Evolutionary conservation across 1,140 invertebrate species (phyloP), one percentile per base, ranked within the genome.

Genomic region (Mesaphorura yosii): DNA sequence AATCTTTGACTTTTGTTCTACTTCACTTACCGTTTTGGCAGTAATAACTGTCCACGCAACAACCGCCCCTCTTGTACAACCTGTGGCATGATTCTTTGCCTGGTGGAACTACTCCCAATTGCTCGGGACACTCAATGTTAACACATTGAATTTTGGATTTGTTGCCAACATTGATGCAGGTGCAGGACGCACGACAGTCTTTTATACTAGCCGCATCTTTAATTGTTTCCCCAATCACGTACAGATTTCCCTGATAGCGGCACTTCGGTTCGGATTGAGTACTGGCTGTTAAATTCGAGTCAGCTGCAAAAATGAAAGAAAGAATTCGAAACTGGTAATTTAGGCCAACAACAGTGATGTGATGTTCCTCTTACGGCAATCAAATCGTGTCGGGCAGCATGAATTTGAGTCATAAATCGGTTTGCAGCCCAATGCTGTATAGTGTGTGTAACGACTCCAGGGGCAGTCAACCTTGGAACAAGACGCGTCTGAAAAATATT

Each of bases 381-480:
- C 54, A 55, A 52, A 65, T 37, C 58, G 39, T 12, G 59, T 62
- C n/a, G 64, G 64, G 48, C 64, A 65, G 45, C 64, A 65, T 6
- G 61, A 49, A 48, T 57, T 48, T 7, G 46, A 56, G 38, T 58
- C 55, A 34, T 62, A 65, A 57, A 64, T 48, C 19, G 64, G 64
- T 25, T 55, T 51, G 46, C 64, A 65, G 17, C 59, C 59, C 12
- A 59, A 29, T 28, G 42, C 54, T 10, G 29, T 39, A 44, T 64
- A 65, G 38, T 63, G 63, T 6, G 48, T 42, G 46, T 52, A 58
- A 7, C 59, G 44, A 48, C 47, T 47, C 51, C 51, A 47, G 38
- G 62, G 53, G 48, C 63, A 64, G 25, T 59, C 44, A 1, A 64
- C 62, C n/a, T 37, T 26, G 15, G 28, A 28, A 47, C 64, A 65